Percentiles rank a stretch among this genome's conserved stretches.
phyloP scores from a whole-genome alignment of 2,797 vertebrate genomes.

The Harpagifer antarcticus region DNA sequence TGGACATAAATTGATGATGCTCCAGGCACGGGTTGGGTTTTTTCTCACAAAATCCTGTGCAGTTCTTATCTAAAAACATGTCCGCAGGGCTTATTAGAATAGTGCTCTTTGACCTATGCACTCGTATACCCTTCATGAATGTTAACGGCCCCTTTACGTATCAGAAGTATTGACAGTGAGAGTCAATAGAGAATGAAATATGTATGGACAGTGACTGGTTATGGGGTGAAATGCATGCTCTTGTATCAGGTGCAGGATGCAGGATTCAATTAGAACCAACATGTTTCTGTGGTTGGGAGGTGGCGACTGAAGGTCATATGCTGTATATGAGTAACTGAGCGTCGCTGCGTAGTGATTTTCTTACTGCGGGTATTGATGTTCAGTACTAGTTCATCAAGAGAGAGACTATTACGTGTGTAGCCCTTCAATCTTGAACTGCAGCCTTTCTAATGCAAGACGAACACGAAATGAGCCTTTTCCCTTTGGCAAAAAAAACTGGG shows the following conservation, averaged over 20 bases:
- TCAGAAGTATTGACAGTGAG: conserved; percentile 58
- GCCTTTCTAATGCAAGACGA: neutral
- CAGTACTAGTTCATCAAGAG: conserved; percentile 42
- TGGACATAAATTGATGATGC: conserved; percentile 23
- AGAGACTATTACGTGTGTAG: conserved; percentile 19
- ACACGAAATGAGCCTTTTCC: neutral
- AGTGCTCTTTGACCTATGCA: conserved; percentile 26
- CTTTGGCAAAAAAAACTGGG: neutral
- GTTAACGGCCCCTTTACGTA: conserved; percentile 50
- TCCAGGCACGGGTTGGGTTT: neutral
- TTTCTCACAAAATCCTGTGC: neutral
- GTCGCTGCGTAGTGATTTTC: conserved; percentile 40
- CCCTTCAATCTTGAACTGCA: conserved; percentile 6
- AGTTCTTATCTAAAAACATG: conserved; percentile 9
- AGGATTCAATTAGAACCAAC: conserved; percentile 58
- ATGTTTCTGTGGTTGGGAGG: conserved; percentile 35
- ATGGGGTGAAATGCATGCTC: conserved; percentile 7
- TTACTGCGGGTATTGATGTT: conserved; percentile 37
- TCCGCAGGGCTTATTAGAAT: conserved; percentile 14
- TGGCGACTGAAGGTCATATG: conserved; percentile 61
- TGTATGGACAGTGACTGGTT: conserved; percentile 43
- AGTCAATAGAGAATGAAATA: conserved; percentile 64
- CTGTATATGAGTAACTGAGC: conserved; percentile 37
- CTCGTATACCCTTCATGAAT: conserved; percentile 53
- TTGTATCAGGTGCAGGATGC: conserved; percentile 46